phyloP scores from a whole-genome alignment of 2,113 vertebrate genomes.

The Trogon surrucura region DNA sequence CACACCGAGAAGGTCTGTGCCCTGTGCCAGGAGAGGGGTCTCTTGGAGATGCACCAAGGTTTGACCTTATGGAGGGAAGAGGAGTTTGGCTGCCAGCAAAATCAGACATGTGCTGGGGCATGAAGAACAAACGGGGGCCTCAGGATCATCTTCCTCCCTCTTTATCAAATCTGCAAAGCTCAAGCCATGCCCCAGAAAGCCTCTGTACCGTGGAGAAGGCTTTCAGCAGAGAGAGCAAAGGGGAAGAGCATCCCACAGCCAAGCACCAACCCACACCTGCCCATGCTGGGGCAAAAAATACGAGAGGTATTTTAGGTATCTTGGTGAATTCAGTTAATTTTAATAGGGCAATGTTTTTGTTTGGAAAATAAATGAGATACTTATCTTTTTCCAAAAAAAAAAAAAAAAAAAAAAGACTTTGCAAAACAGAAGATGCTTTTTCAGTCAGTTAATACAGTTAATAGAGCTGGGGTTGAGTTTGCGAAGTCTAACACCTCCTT shows the following conservation, averaged over 20 bases:
- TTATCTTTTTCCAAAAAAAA: neutral
- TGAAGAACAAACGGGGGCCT: neutral
- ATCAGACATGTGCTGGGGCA: too few relatives aligned
- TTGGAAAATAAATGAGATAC: neutral
- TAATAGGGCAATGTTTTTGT: neutral
- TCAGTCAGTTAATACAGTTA: neutral
- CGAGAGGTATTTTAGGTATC: neutral
- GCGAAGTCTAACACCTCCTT: neutral
- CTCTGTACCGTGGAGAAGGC: neutral
- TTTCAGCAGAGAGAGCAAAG: neutral
- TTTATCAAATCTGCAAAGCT: neutral
- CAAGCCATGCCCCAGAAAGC: neutral
- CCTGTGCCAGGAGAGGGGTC: neutral
- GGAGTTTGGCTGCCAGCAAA: neutral
- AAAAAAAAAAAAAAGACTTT: neutral
- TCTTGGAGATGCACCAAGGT: accelerated
- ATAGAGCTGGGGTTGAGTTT: neutral
- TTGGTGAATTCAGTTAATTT: neutral
- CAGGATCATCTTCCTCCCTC: neutral
- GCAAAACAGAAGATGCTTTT: neutral
- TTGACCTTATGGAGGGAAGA: neutral
- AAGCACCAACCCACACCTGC: neutral
- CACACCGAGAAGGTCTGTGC: neutral
- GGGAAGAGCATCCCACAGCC: neutral
- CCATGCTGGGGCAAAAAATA: neutral